Percentiles rank a stretch among this genome's conserved stretches.
These are phyloP conservation scores for Montipora foliosa DNA, from an alignment of 64 coral and sea anemone genomes.

Conservation along the genomic window DNA sequence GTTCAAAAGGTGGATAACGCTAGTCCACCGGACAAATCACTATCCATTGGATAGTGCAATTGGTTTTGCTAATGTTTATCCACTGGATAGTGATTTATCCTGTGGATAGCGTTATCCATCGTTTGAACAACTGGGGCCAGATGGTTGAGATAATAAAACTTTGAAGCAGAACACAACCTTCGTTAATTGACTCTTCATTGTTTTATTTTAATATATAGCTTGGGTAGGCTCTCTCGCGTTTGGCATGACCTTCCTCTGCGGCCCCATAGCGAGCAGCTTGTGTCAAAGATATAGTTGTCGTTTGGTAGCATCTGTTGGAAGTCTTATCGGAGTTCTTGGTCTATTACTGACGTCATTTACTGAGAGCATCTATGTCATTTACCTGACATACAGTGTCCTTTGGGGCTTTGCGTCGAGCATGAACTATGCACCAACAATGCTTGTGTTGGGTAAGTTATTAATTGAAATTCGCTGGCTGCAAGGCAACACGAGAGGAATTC, in stretches of 20 bases:
- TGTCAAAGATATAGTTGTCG: conserved; percentile 81
- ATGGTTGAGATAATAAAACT: no score
- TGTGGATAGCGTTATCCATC: no score
- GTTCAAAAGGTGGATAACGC: no score
- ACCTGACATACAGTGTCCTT: conserved; percentile 86
- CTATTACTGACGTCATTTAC: conserved; percentile 86
- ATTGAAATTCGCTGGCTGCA: no score
- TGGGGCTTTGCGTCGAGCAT: conserved; percentile 90
- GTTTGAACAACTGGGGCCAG: no score
- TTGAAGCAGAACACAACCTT: no score
- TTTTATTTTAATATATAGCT: conserved; percentile 37
- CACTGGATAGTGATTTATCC: no score
- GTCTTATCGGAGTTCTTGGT: conserved; percentile 75
- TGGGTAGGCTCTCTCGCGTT: conserved; percentile 92
- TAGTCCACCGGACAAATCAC: no score
- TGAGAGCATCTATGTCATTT: conserved; percentile 83
- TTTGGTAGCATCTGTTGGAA: conserved; percentile 65
- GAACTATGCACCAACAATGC: conserved; percentile 82
- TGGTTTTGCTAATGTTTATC: no score
- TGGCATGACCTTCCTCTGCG: conserved; percentile 81
- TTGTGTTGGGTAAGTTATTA: conserved; percentile 78
- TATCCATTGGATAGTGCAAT: no score
- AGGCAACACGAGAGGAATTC: no score
- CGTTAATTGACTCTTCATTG: background rate
- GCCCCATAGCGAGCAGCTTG: conserved; percentile 70